Evolutionary conservation across 1,140 invertebrate species (phyloP).

Genomic region (Drosophila ironensis): DNA sequence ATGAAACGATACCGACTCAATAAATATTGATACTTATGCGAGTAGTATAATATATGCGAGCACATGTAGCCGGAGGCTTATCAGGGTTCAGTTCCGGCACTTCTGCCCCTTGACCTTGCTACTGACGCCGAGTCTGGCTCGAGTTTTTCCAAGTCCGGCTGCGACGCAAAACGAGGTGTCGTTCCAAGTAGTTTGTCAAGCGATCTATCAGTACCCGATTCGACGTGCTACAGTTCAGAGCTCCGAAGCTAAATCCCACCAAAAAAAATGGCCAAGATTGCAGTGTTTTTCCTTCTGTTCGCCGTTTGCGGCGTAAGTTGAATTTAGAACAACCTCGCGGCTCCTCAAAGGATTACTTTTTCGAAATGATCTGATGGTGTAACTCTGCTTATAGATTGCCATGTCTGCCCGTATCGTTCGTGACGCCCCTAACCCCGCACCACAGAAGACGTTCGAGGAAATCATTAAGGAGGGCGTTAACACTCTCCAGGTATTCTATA

Average conservation of each 20-base stretch:
- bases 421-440: slow-evolving; percentile 23
- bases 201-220: slow-evolving; percentile 35
- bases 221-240: slow-evolving; percentile 34
- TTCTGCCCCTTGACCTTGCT: neutral
- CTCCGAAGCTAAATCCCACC: slow-evolving; percentile 7
- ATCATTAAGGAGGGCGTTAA: too few relatives aligned
- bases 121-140: neutral
- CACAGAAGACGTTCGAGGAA: too few relatives aligned
- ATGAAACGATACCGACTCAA: too few relatives aligned
- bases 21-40: too few relatives aligned
- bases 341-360: neutral
- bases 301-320: slow-evolving; percentile 53
- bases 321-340: too few relatives aligned
- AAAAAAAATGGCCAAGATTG: slow-evolving; percentile 63
- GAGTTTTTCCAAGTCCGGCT: neutral
- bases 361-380: neutral
- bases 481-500: too few relatives aligned
- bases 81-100: neutral
- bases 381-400: slow-evolving; percentile 26
- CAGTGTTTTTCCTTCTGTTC: slow-evolving; percentile 50
- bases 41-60: too few relatives aligned
- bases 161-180: slow-evolving; percentile 44
- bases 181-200: slow-evolving; percentile 2
- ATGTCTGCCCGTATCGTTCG: slow-evolving; percentile 26
- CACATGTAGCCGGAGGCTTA: neutral